Base-by-base conservation (phyloP, 2,797 vertebrate genomes). In the Lycodopsis pacificus region DNA sequence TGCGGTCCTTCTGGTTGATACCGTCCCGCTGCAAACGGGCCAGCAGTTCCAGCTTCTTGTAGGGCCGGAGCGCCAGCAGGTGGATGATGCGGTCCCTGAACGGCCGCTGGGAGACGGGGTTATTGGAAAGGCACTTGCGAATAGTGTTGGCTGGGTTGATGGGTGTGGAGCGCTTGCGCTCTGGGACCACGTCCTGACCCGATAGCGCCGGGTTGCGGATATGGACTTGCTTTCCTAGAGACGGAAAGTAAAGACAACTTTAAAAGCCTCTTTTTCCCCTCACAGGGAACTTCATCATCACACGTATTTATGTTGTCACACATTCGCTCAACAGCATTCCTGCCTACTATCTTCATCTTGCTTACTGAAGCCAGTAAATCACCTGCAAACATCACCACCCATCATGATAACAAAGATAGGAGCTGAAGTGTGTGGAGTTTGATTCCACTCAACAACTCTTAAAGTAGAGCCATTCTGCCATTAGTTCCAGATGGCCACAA, bases 41-140 rank as follows among this genome's bases (percentile, higher is more conserved):
- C 25, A 98, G 94, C 40, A 99, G 89, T 85, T 98, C 97, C 49
- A 97, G 96, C 91, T 98, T 98, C 93, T 98, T 98, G 90, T 97
- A 98, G 71, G 93, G 86, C 84, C 93, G 96, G 79, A 99, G 93
- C 0, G 96, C 97, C 91, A 99, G 93, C 66, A 99, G 94, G 86
- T 99, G 97, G 86, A 98, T 91, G 74, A 98, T 94, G 58, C 97
- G 96, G 79, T 99, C 96, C 73, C 96, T 93, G 72, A 97, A 97
- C 0, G 96, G 94, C 34, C 94, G 93, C 91, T 96, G 96, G 48
- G 95, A 96, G 84, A 99, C 94, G 0, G 93, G 89, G 83, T 88
- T 96, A 83, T 91, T 94, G 88, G 93, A 49, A 46, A 95, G 96
- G 87, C 93, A 93, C 95, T 95, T 97, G 76, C 96, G 94, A 87